These are phyloP conservation scores for Aspidiotus rigidus DNA, from an alignment of 2,888 invertebrate species.

Conservation along the genomic window DNA sequence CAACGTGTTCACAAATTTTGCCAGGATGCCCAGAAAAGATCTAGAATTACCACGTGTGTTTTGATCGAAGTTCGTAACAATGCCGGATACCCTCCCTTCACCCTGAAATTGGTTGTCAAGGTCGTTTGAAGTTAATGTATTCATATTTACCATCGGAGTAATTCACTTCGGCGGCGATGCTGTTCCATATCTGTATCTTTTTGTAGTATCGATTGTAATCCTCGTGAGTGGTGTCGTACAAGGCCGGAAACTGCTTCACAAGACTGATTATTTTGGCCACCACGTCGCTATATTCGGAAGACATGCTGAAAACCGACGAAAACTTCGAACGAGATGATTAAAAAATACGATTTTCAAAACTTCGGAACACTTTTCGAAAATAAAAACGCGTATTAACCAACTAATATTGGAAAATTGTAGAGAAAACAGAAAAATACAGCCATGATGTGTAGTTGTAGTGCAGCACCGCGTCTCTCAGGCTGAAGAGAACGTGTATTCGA, in stretches of 20 bases:
- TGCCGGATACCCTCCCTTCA: too few relatives aligned
- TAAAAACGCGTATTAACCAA: too few relatives aligned
- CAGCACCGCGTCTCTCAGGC: too few relatives aligned
- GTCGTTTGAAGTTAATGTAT: too few relatives aligned
- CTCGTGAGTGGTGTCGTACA: constrained; percentile 26
- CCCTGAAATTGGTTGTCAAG: too few relatives aligned
- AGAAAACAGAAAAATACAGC: not conserved
- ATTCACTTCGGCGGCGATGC: constrained; percentile 25
- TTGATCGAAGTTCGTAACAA: too few relatives aligned
- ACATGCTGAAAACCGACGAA: constrained; percentile 1
- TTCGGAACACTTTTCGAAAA: too few relatives aligned
- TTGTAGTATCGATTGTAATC: constrained; percentile 27
- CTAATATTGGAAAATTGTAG: too few relatives aligned
- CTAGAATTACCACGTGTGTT: too few relatives aligned
- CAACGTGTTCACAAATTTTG: too few relatives aligned
- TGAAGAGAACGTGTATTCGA: not conserved
- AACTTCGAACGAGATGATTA: constrained; percentile 1
- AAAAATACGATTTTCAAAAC: not conserved
- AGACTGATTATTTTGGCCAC: constrained; percentile 21
- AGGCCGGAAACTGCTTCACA: constrained; percentile 25
- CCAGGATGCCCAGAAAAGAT: too few relatives aligned
- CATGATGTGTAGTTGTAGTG: too few relatives aligned
- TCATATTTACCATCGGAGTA: constrained; percentile 24
- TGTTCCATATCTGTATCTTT: constrained; percentile 30
- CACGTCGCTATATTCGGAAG: constrained; percentile 20